These are phyloP conservation scores for Drosophila sp. DNA, from an alignment of 1,140 invertebrate species.

Conservation along the genomic window DNA sequence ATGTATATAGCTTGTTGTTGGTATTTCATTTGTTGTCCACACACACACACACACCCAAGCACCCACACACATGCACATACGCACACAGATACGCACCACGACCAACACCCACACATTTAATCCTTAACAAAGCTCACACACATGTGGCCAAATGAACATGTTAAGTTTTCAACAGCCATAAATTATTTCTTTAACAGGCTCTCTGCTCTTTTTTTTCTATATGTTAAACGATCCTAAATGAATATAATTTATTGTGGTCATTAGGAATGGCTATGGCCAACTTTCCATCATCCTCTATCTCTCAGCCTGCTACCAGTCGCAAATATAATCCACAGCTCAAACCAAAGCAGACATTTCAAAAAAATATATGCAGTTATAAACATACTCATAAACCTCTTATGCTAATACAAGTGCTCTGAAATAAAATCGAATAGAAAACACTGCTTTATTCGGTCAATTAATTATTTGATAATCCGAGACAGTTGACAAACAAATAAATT, in stretches of 20 bases:
- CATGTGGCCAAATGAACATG: conserved; percentile 79
- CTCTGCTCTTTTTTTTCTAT: conserved; percentile 59
- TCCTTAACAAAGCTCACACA: conserved; percentile 54
- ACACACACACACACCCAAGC: conserved; percentile 32
- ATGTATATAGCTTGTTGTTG: conserved; percentile 66
- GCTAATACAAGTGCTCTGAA: conserved; percentile 2
- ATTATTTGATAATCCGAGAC: neutral
- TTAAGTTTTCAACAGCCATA: conserved; percentile 81
- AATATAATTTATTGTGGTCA: conserved; percentile 82
- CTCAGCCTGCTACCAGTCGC: conserved; percentile 6
- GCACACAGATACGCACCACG: conserved; percentile 37
- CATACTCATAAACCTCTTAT: conserved; percentile 5
- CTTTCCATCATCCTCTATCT: neutral
- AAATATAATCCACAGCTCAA: conserved; percentile 18
- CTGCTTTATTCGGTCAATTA: neutral
- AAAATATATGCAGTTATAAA: neutral
- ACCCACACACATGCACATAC: conserved; percentile 23
- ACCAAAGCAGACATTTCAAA: conserved; percentile 6
- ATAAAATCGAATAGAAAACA: neutral
- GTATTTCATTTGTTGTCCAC: conserved; percentile 65
- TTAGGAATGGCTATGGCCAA: conserved; percentile 44
- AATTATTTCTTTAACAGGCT: conserved; percentile 75
- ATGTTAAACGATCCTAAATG: conserved; percentile 80
- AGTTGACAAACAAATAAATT: neutral
- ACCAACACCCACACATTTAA: conserved; percentile 37